Evolutionary conservation across 2,113 vertebrate genomes (phyloP), one percentile per base, ranked within the genome.

Genomic region (Scomber colias): DNA sequence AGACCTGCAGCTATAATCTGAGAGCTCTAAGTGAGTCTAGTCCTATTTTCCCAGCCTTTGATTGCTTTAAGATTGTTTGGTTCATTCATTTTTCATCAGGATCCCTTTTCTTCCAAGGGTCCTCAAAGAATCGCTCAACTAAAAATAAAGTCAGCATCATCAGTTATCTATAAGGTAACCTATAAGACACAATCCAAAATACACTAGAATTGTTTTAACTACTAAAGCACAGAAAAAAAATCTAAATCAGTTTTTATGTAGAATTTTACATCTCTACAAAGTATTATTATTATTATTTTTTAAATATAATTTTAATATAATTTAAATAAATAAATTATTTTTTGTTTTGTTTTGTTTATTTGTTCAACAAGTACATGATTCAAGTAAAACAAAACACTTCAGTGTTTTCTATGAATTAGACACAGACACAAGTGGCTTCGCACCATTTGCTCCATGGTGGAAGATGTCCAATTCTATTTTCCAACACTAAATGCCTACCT

Each of bases 1-100:
- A 77, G 46, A 67, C 63, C 62, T 46, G 10, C 77, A 73, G 57
- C 10, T 11, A 86, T 67, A 71, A 77, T 77, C n/a, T n/a, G 24
- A 30, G 14, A 49, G 3, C 24, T 27, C 24, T 27, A 27, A 27
- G 53, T n/a, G 5, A 16, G 24, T 72, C n/a, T 57, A 24, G 17
- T 72, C 8, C 3, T 27, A 9, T 49, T 19, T 48, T 14, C 53
- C 30, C 12, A 35, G 50, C 9, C 51, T 80, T 53, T 45, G 17
- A 75, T 66, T 30, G 8, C 4, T 13, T 13, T 50, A 12, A 44
- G 19, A 49, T 75, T 60, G n/a, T 75, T 44, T 10, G 6, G 21
- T 48, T 21, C 1, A 60, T 56, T 44, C 10, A 30, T 50, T 68
- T 6, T n/a, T n/a, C 14, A 15, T 21, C 4, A 50, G 11, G 14